Base-by-base conservation (phyloP, 2,888 invertebrate species). In the Penaeus monodon region DNA sequence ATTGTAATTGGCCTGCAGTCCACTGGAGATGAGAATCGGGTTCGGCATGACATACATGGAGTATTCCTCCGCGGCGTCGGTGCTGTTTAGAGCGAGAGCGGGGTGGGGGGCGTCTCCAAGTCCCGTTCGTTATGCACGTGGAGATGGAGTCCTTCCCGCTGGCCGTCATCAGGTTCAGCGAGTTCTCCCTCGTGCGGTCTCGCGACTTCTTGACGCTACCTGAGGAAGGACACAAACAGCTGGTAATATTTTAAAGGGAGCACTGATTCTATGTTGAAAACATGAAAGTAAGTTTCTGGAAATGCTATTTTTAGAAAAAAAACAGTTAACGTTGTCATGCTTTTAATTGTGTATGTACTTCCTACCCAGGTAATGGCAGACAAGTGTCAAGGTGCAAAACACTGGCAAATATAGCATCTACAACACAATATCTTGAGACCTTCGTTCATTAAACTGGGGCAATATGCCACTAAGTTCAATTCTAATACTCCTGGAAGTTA, bases 151-250 rank as follows among this genome's bases (percentile, higher is more conserved):
- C 85, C 29, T 81, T 81, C 29, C 81, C 49, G 33, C 68, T 76
- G 22, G 49, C 44, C 29, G 33, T 66, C 24, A 66, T 20, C 29
- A 29, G 64, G 33, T 65, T 65, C 38, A 81, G 38, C 44, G 81
- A 81, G 73, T 81, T 86, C 38, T 86, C 85, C n/a, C 81, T 57
- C 14, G 85, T 63, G 20, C 85, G 63, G 24, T 86, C 85, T 44
- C 81, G 49, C 49, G 81, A 80, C 73, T 85, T 86, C 76, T 80
- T 86, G n/a, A 74, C 57, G 33, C 85, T 86, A 57, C 85, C 85
- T 86, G 81, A 73, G n/a, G 27, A 2, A 33, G 20, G 17, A 24
- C 14, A 29, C 38, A 7, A 49, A 7, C 4, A 27, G 14, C 63
- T 29, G 17, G 33, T 22, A 6, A n/a, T 22, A 10, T 27, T 79